Base-by-base conservation (phyloP, 2,797 vertebrate species). In the Sylvilagus floridanus region DNA sequence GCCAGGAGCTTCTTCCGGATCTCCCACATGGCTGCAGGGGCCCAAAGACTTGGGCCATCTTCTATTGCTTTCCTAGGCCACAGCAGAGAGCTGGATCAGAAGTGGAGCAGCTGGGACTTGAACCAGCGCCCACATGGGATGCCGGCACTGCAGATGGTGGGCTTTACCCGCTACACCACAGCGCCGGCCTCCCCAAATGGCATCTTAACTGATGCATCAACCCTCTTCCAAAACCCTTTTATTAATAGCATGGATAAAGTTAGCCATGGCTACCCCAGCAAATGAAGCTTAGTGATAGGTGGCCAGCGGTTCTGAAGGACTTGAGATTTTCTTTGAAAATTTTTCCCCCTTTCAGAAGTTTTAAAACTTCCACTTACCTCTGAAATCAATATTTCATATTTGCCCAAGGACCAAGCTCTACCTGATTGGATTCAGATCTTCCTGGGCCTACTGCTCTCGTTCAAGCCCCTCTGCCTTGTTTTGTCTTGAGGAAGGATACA, bases 241-340 rank as follows among this genome's bases (percentile, higher is more conserved):
- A 79, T 63, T 47, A 42, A 2, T 32, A 69, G 35, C 22, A 47
- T 66, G 19, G 21, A 14, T 57, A 68, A 77, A 1, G 26, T 57
- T 3, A 91, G 50, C 3, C 4, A 50, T 9, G 62, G 19, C 0
- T 0, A 6, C 5, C 17, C 42, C 83, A 14, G 9, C 7, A 2
- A 28, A 16, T 0, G 30, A 84, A 76, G 62, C 35, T 0, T 30
- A 37, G 35, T 4, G 8, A 62, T 3, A 28, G 68, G 79, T 52
- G 57, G 28, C 78, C 24, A 62, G 60, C 7, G 30, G n/a, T 69
- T 78, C 71, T 85, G 83, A 81, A 3, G 22, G 14, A 60, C 26
- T 26, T 75, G 63, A 69, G 65, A 32, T 47, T 90, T 96, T 87
- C 42, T 65, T 96, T 85, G 19, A 52, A 28, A 50, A 54, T 63